Conservation (phyloP, 2,113 vertebrate genomes). For the Nyctereutes procyonoides region DNA sequence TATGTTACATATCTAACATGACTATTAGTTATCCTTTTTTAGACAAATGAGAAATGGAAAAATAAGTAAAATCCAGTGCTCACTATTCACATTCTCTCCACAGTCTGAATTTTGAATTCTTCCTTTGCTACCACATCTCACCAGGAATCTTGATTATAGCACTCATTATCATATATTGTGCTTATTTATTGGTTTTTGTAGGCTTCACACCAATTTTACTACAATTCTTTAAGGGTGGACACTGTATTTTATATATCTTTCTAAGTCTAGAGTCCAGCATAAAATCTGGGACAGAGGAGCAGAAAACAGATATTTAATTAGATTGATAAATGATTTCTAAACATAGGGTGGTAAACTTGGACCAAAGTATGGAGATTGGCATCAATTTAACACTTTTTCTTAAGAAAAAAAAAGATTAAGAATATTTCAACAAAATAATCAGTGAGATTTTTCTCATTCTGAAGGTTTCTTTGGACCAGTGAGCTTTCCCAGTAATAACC, state of each 20-base stretch:
- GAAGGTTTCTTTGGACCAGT: conserved; percentile 7
- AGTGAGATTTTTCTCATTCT: conserved; percentile 26
- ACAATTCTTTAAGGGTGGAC: neutral
- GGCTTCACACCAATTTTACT: neutral
- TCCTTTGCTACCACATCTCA: neutral
- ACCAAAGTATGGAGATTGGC: neutral
- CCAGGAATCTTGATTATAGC: neutral
- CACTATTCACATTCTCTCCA: neutral
- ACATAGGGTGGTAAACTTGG: neutral
- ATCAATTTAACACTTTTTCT: neutral
- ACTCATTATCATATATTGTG: neutral
- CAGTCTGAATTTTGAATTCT: neutral
- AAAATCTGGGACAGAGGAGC: neutral
- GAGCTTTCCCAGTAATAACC: neutral
- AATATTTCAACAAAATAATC: neutral
- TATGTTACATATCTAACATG: neutral
- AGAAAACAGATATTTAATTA: neutral
- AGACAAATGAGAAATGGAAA: neutral
- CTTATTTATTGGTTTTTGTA: neutral
- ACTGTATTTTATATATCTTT: neutral
- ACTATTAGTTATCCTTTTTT: neutral
- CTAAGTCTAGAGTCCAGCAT: neutral
- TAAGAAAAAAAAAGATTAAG: neutral
- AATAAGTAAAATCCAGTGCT: neutral
- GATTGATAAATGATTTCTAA: neutral